phyloP scores from a whole-genome alignment of 2,797 vertebrate species.

The Silurus aristotelis region DNA sequence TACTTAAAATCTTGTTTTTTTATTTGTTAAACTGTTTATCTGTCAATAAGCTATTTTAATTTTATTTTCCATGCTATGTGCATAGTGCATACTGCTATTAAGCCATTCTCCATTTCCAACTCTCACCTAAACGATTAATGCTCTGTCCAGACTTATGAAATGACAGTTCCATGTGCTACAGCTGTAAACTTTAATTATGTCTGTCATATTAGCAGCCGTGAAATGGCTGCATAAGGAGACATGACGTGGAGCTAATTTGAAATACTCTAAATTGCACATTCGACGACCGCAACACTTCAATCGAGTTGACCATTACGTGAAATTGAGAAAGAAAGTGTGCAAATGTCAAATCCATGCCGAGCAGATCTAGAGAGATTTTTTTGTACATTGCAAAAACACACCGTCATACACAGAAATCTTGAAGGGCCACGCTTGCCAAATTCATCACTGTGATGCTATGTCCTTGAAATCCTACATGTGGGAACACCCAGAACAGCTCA shows the following conservation, averaged over 20 bases:
- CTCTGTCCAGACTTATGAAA: neutral
- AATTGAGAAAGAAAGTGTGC: neutral
- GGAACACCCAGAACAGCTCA: constrained; percentile 17
- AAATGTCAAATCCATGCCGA: neutral
- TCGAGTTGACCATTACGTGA: neutral
- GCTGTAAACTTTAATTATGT: neutral
- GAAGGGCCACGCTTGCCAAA: neutral
- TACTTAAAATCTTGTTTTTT: neutral
- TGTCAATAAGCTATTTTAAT: neutral
- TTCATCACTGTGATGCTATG: constrained; percentile 8
- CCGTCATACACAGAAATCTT: neutral
- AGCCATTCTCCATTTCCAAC: neutral
- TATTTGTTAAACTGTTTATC: neutral
- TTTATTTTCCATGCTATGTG: neutral
- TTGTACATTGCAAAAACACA: neutral
- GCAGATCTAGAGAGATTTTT: neutral
- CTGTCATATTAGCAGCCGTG: neutral
- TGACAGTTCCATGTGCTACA: neutral
- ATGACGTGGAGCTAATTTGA: neutral
- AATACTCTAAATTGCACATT: neutral
- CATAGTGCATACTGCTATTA: neutral
- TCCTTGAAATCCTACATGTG: neutral
- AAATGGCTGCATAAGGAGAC: neutral
- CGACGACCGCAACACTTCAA: neutral
- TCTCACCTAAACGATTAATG: neutral